phyloP scores from a whole-genome alignment of 1,140 invertebrate genomes.

The Procambarus virginalis region DNA sequence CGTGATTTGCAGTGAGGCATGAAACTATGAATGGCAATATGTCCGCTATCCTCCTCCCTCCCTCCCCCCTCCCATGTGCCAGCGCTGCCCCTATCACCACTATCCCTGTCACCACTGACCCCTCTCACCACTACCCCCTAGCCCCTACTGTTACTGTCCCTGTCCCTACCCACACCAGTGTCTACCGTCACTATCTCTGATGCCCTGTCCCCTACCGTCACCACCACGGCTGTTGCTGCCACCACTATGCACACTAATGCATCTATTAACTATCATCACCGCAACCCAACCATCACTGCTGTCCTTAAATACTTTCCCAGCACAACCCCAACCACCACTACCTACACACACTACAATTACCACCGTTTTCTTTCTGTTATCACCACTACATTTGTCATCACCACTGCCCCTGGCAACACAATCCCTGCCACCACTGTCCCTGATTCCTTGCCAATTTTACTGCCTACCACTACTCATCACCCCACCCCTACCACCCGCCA shows the following conservation, averaged over 20 bases:
- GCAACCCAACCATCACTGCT: too few species aligned
- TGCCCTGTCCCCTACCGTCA: background rate
- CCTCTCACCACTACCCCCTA: background rate
- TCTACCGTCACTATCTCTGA: background rate
- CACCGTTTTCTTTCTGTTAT: too few species aligned
- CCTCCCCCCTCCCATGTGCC: slow-evolving; percentile 11
- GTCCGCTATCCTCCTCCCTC: slow-evolving; percentile 6
- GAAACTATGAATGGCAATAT: slow-evolving; percentile 67
- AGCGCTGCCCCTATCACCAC: slow-evolving; percentile 6
- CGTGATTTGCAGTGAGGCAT: slow-evolving; percentile 67
- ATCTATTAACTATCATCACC: too few species aligned
- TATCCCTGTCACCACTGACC: background rate
- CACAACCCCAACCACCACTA: too few species aligned
- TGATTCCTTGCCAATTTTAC: too few species aligned
- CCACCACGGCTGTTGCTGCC: background rate
- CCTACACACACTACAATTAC: too few species aligned
- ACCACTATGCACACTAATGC: background rate
- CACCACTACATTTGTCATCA: too few species aligned
- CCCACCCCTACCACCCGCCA: background rate
- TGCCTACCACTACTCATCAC: too few species aligned
- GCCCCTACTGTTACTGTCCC: background rate
- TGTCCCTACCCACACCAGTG: background rate
- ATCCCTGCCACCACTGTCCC: too few species aligned
- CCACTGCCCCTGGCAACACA: too few species aligned
- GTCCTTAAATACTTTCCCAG: too few species aligned